Evolutionary conservation across 2,797 vertebrate genomes (phyloP).

Genomic region (Triplophysa yarkandensis): DNA sequence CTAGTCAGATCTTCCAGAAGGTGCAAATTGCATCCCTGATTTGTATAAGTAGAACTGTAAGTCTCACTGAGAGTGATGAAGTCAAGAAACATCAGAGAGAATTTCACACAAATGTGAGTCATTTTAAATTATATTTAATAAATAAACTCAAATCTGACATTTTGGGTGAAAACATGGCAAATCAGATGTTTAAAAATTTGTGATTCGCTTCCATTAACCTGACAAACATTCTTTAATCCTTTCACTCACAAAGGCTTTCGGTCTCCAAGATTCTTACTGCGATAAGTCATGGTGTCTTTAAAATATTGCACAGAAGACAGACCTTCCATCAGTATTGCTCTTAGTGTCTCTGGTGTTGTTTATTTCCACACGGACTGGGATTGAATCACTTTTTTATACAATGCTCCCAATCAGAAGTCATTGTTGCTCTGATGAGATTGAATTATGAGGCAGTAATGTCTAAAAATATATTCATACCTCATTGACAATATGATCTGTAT

Average conservation of each 20-base stretch:
- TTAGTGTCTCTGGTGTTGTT: background rate
- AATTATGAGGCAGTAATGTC: background rate
- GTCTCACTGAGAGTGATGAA: background rate
- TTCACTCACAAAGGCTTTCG: conserved; percentile 21
- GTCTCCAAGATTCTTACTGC: conserved; percentile 1
- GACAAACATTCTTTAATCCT: conserved; percentile 43
- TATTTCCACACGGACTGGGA: background rate
- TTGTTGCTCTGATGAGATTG: background rate
- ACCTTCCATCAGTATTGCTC: background rate
- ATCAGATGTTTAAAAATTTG: conserved; percentile 40
- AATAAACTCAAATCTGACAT: conserved; percentile 53
- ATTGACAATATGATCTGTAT: background rate
- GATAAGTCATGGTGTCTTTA: conserved; percentile 2
- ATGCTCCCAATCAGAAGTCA: background rate
- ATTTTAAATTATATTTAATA: conserved; percentile 43
- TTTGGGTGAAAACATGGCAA: conserved; percentile 43
- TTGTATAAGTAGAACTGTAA: background rate
- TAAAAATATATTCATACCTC: background rate
- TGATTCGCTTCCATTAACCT: conserved; percentile 39
- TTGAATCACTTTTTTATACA: background rate
- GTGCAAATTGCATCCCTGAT: conserved; percentile 29
- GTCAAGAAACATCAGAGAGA: background rate
- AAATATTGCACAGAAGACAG: background rate
- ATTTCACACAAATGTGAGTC: conserved; percentile 4
- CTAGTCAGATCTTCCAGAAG: background rate